A percentile compares a stretch with the other conserved stretches of the same genome.
These are phyloP conservation scores for Agelaius tricolor DNA, from an alignment of 2,113 vertebrate genomes.

Conservation along the genomic window DNA sequence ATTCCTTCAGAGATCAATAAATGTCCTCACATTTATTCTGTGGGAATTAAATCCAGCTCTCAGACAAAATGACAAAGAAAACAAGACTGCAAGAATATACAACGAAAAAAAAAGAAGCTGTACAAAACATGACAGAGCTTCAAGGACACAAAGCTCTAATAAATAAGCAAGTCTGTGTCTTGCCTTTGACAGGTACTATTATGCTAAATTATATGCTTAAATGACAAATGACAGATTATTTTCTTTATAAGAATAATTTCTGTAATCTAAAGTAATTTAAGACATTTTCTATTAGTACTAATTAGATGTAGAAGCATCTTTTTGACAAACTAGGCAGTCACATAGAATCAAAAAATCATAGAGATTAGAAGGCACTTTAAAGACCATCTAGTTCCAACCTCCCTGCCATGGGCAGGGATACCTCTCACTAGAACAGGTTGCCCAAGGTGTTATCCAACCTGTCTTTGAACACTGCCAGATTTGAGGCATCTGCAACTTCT, in stretches of 20 bases:
- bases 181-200: not conserved
- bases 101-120: not conserved
- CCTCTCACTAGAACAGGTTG: not conserved
- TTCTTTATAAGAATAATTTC: constrained; percentile 37
- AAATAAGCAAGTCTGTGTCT: not conserved
- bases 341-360: not conserved
- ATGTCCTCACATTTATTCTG: not conserved
- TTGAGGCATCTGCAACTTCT: not conserved
- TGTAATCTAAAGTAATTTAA: constrained; percentile 9
- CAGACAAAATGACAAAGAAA: not conserved
- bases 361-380: not conserved
- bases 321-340: constrained; percentile 21
- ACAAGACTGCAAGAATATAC: not conserved
- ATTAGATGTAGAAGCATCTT: constrained; percentile 14
- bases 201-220: not conserved
- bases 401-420: not conserved
- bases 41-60: not conserved
- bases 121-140: not conserved
- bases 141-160: not conserved
- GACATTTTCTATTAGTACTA: constrained; percentile 29
- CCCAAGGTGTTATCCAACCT: not conserved
- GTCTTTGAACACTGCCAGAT: not conserved
- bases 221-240: not conserved
- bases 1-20: not conserved
- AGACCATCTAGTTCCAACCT: not conserved